phyloP scores from a whole-genome alignment of 2,888 invertebrate species.

The Listrodromus nycthemerus region DNA sequence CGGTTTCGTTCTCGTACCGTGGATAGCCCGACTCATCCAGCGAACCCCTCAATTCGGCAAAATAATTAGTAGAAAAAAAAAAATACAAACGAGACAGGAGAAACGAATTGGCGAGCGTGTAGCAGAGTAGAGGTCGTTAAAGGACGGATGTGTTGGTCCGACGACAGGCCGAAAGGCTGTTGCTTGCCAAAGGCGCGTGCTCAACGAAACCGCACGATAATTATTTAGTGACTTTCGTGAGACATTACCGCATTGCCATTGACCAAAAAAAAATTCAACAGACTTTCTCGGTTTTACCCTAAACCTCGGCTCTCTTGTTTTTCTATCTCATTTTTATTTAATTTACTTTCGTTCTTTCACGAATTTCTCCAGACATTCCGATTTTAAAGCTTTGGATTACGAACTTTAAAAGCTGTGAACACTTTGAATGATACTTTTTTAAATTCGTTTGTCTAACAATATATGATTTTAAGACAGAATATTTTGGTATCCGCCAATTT shows the following conservation, averaged over 20 bases:
- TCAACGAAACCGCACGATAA: constrained; percentile 70
- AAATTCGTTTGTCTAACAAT: too few relatives aligned
- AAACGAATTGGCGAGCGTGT: constrained; percentile 37
- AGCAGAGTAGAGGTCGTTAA: constrained; percentile 68
- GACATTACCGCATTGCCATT: neutral
- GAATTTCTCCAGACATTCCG: too few relatives aligned
- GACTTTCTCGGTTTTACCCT: neutral
- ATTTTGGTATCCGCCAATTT: too few relatives aligned
- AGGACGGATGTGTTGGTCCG: constrained; percentile 68
- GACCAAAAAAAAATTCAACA: too few relatives aligned
- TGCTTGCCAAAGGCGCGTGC: constrained; percentile 75
- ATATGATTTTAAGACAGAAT: too few relatives aligned
- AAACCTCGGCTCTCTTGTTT: neutral
- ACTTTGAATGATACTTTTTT: too few relatives aligned
- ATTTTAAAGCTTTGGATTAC: too few relatives aligned
- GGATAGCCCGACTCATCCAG: constrained; percentile 1
- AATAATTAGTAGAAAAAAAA: constrained; percentile 26
- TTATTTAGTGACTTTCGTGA: constrained; percentile 60
- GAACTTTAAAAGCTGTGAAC: too few relatives aligned
- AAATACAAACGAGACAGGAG: neutral
- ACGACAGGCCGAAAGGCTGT: constrained; percentile 65
- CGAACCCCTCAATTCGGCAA: constrained; percentile 25
- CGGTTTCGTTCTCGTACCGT: constrained; percentile 14
- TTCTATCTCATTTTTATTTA: neutral
- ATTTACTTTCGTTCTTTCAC: neutral